These are phyloP conservation scores for Amblyopsis rosae DNA, from an alignment of 2,113 vertebrate species.

Conservation along the genomic window DNA sequence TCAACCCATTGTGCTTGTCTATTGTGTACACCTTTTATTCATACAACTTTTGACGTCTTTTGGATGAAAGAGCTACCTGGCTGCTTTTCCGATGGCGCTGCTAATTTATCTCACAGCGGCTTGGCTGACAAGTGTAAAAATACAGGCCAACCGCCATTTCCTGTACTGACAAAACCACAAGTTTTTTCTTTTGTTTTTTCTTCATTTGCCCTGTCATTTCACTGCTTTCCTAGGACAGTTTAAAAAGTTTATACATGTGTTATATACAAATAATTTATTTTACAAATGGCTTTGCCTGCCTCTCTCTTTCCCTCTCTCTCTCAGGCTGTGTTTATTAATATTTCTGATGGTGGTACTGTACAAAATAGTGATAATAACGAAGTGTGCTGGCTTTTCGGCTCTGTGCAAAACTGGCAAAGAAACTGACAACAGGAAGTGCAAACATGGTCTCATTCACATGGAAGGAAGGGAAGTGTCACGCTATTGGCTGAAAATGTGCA, in stretches of 20 bases:
- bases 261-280: not conserved
- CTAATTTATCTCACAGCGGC: conserved; percentile 12
- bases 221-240: not conserved
- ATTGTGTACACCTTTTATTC: not conserved
- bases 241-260: too few relatives aligned
- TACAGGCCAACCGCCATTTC: conserved; percentile 45
- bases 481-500: conserved; percentile 51
- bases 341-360: conserved; percentile 10
- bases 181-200: not conserved
- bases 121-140: conserved; percentile 12
- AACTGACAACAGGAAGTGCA: conserved; percentile 46
- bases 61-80: not conserved
- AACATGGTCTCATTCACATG: conserved; percentile 53
- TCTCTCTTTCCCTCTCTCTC: conserved; percentile 14
- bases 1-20: not conserved
- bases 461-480: conserved; percentile 33
- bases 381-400: conserved; percentile 16
- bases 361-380: conserved; percentile 8
- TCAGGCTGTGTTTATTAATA: not conserved
- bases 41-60: not conserved
- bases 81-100: conserved; percentile 10
- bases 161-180: conserved; percentile 21
- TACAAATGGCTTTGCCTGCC: conserved; percentile 8
- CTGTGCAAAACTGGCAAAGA: conserved; percentile 20
- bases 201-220: not conserved